These are phyloP conservation scores for Horisme vitalbata DNA, from an alignment of 2,888 invertebrate species.

Conservation along the genomic window DNA sequence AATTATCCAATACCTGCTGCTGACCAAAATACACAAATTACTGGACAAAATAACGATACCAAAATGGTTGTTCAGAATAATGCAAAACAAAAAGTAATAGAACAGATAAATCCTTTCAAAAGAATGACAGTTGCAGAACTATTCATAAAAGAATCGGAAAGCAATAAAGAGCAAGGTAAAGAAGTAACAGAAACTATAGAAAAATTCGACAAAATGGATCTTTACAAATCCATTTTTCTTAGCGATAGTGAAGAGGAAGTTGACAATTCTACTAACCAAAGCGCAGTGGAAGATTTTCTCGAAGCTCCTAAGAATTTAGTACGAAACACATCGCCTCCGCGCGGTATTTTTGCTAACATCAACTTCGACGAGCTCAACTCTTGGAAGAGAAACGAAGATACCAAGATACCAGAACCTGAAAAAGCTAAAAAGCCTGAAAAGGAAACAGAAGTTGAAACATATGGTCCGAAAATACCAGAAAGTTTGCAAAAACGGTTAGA, in stretches of 20 bases:
- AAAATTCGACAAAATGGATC: slow-evolving; percentile 84
- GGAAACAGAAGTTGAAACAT: slow-evolving; percentile 50
- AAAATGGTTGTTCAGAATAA: slow-evolving; percentile 2
- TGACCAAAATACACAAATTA: not conserved
- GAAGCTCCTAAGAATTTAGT: slow-evolving; percentile 79
- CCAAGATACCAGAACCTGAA: slow-evolving; percentile 19
- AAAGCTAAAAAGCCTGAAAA: not conserved
- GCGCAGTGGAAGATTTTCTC: slow-evolving; percentile 41
- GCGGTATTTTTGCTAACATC: slow-evolving; percentile 87
- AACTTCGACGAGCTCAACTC: slow-evolving; percentile 83
- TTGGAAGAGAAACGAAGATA: slow-evolving; percentile 55
- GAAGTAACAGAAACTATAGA: slow-evolving; percentile 69
- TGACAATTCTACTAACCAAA: slow-evolving; percentile 19
- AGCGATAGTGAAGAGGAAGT: slow-evolving; percentile 89
- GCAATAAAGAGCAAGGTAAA: slow-evolving; percentile 48
- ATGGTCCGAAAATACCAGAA: slow-evolving; percentile 84
- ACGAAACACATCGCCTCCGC: slow-evolving; percentile 86
- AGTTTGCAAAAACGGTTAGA: slow-evolving; percentile 58
- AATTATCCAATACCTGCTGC: not conserved
- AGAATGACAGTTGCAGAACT: slow-evolving; percentile 75
- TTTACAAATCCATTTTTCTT: slow-evolving; percentile 95
- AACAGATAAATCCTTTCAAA: slow-evolving; percentile 46
- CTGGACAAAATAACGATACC: too few species aligned
- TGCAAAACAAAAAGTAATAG: slow-evolving; percentile 15
- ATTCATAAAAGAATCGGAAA: slow-evolving; percentile 72